Evolutionary conservation across 2,113 vertebrate genomes (phyloP).

Genomic region (Trachemys scripta): DNA sequence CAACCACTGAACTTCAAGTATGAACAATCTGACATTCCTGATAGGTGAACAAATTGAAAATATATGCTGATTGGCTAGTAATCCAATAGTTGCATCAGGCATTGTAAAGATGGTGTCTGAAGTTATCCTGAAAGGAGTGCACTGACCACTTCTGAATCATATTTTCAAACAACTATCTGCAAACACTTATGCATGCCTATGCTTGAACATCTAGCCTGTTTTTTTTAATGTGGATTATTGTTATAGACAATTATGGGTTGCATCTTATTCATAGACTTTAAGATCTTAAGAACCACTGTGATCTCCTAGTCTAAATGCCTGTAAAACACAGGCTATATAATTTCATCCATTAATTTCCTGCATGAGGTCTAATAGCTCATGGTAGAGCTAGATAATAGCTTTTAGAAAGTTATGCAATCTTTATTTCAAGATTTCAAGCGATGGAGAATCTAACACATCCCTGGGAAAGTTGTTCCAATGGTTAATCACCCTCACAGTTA

Average conservation of each 20-base stretch:
- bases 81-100: slow-evolving; percentile 14
- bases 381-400: neutral
- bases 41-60: neutral
- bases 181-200: slow-evolving; percentile 5
- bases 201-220: neutral
- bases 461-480: neutral
- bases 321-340: neutral
- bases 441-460: neutral
- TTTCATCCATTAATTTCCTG: neutral
- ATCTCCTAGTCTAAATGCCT: neutral
- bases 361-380: fast-evolving
- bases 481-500: neutral
- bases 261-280: neutral
- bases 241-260: neutral
- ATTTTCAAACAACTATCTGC: neutral
- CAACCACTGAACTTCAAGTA: slow-evolving; percentile 7
- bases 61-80: neutral
- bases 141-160: neutral
- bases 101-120: neutral
- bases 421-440: neutral
- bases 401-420: neutral
- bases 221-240: neutral
- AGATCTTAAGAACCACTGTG: neutral
- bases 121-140: slow-evolving; percentile 23
- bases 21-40: neutral